Evolutionary conservation across 2,888 invertebrate genomes (phyloP).

Genomic region (Automeris io): DNA sequence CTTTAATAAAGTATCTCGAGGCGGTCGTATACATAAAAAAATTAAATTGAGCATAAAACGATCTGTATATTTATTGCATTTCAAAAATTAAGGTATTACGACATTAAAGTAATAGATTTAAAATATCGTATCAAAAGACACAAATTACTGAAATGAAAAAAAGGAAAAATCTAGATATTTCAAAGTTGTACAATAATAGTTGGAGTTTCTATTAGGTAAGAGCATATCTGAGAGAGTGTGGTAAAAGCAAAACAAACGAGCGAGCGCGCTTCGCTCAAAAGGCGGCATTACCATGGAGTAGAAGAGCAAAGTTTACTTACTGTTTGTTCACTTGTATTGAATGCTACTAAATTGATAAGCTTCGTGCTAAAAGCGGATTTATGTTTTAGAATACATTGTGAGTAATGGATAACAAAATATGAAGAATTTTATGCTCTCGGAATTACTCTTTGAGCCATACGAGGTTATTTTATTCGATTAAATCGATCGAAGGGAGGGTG

Average conservation of each 20-base stretch:
- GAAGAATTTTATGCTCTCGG: no score
- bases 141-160: not conserved
- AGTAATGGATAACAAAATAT: not conserved
- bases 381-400: not conserved
- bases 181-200: slow-evolving; percentile 14
- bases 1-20: no score
- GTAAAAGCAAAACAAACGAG: slow-evolving; percentile 9
- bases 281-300: slow-evolving; percentile 22
- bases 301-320: slow-evolving; percentile 16
- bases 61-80: no score
- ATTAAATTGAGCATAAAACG: no score
- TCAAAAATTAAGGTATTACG: no score
- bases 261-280: slow-evolving; percentile 10
- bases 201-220: slow-evolving; percentile 9
- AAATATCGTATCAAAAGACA: not conserved
- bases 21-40: no score
- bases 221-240: not conserved
- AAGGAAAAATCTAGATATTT: slow-evolving; percentile 11
- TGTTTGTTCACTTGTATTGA: slow-evolving; percentile 16
- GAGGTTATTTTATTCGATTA: no score
- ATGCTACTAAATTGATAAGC: slow-evolving; percentile 20
- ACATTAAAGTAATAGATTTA: not conserved
- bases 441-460: not conserved
- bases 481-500: no score
- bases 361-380: not conserved